Evolutionary conservation across 2,797 vertebrate genomes (phyloP), one percentile per base, ranked within the genome.

Genomic region (Phataginus tricuspis): DNA sequence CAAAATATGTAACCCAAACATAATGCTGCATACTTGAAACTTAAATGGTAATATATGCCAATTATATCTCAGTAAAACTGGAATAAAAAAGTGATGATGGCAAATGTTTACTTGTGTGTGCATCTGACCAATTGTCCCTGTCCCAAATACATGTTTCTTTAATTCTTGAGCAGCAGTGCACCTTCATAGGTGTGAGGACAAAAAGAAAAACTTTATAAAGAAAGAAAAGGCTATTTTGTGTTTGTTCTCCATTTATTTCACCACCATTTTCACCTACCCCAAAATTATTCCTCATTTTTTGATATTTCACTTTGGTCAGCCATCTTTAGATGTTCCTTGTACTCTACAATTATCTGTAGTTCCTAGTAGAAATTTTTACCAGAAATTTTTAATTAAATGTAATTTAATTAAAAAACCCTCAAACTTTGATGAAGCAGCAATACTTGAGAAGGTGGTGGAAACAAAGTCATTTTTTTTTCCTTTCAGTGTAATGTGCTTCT

Each of bases 341-440:
- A 42, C 0, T 25, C 63, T 42, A 9, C 77, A 86, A 45, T 61
- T 82, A 57, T 45, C 23, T 86, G 1, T 45, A 45, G n/a, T 59
- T 61, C 6, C 4, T 53, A 59, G 16, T 55, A 85, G 21, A 85
- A 90, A 39, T n/a, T 68, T 57, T 37, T 61, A 74, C 7, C 27
- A 34, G 25, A 82, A 88, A 42, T 19, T 96, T 64, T 68, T 86
- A n/a, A 95, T 97, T 96, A 97, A 96, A 94, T 94, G 63, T 57
- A 51, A 83, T n/a, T 74, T 92, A 87, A 88, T 80, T 90, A 75
- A 74, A 94, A 96, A 94, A 96, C 91, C 59, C 63, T 89, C 59
- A 82, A 51, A 77, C 78, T 93, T 95, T 90, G 92, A 78, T 57
- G 72, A 93, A 90, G 86, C 9, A 84, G 31, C 15, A 15, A 72